These are phyloP conservation scores for Zaprionus inermis DNA, from an alignment of 1,140 invertebrate genomes.

Conservation along the genomic window DNA sequence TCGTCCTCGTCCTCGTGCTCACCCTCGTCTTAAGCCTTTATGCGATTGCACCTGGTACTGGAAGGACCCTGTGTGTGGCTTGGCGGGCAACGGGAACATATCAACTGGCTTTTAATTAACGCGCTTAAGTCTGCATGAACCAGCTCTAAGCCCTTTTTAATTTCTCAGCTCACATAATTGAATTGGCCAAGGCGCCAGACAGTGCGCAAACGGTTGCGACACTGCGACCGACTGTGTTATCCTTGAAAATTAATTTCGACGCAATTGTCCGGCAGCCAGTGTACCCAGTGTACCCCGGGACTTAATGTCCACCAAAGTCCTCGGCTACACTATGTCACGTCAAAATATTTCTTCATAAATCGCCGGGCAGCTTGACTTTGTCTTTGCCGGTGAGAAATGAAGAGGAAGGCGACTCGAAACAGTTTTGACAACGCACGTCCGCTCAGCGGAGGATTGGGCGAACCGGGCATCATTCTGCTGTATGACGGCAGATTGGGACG, in stretches of 20 bases:
- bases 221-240: constrained; percentile 64
- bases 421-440: constrained; percentile 79
- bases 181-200: constrained; percentile 61
- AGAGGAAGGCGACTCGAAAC: constrained; percentile 49
- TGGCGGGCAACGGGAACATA: constrained; percentile 28
- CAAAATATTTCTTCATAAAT: constrained; percentile 70
- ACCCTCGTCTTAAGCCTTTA: constrained; percentile 33
- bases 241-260: constrained; percentile 81
- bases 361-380: constrained; percentile 62
- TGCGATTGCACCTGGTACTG: constrained; percentile 61
- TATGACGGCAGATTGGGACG: neutral
- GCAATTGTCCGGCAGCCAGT: constrained; percentile 62
- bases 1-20: neutral
- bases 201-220: constrained; percentile 27
- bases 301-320: constrained; percentile 48
- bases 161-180: constrained; percentile 75
- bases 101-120: constrained; percentile 74
- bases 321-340: constrained; percentile 70
- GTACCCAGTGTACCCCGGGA: too few species aligned
- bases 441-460: neutral
- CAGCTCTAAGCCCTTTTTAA: constrained; percentile 78
- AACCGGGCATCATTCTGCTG: neutral
- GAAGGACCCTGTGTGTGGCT: neutral
- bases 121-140: constrained; percentile 76
- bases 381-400: constrained; percentile 22